Percentiles rank a stretch among this genome's conserved stretches.
Evolutionary conservation across 1,140 invertebrate species (phyloP).

Genomic region (Solen grandis): DNA sequence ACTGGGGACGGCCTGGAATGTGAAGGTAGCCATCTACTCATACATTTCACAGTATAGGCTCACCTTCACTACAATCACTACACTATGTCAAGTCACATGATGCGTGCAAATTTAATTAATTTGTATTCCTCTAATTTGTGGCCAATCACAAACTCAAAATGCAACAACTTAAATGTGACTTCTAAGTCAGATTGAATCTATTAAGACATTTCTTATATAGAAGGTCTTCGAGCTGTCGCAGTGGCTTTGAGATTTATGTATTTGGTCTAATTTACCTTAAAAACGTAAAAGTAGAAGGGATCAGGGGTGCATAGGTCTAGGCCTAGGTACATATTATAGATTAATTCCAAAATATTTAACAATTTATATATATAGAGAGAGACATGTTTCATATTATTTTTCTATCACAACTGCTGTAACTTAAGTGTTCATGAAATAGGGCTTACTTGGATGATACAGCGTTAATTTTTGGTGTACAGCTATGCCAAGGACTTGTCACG

Average conservation of each 20-base stretch:
- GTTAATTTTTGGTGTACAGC: not conserved
- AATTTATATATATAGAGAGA: not conserved
- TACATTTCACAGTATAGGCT: not conserved
- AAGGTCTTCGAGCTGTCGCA: too few species aligned
- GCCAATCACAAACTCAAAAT: not conserved
- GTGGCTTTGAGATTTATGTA: too few species aligned
- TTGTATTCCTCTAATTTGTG: not conserved
- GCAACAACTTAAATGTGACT: not conserved
- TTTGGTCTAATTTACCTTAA: too few species aligned
- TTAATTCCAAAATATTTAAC: not conserved
- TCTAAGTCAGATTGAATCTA: too few species aligned
- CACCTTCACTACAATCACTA: not conserved
- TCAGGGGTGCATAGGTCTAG: too few species aligned
- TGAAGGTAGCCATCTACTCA: not conserved
- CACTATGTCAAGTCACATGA: not conserved
- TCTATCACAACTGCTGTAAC: not conserved
- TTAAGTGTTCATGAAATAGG: not conserved
- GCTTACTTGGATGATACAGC: not conserved
- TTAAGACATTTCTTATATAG: too few species aligned
- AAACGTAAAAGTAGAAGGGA: too few species aligned
- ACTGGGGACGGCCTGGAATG: not conserved
- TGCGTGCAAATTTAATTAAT: not conserved
- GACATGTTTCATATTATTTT: not conserved
- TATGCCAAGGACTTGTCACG: conserved; percentile 38
- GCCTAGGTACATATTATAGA: too few species aligned